These are phyloP conservation scores for Cherax destructor DNA, from an alignment of 1,140 invertebrate genomes.

Conservation along the genomic window DNA sequence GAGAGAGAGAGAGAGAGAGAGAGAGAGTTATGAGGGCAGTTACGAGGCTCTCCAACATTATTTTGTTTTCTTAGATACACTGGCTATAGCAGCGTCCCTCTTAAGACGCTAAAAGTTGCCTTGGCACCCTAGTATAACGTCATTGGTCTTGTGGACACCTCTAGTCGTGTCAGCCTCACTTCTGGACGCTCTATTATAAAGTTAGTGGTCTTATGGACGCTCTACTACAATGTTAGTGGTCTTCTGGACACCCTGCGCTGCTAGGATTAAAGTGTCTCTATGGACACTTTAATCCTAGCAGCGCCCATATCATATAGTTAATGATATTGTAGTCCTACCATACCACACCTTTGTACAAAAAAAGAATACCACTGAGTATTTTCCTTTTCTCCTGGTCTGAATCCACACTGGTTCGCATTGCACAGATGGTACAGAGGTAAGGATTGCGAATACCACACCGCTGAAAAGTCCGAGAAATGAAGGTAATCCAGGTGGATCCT, in stretches of 20 bases:
- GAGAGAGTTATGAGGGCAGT: background rate
- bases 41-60: background rate
- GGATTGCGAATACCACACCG: background rate
- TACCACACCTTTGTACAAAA: background rate
- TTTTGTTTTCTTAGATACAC: background rate
- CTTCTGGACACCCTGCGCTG: too few species aligned
- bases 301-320: too few species aligned
- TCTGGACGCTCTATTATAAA: too few species aligned
- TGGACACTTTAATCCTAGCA: too few species aligned
- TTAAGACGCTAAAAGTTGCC: background rate
- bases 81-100: background rate
- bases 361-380: background rate
- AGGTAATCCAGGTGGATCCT: conserved; percentile 23
- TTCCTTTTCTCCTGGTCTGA: background rate
- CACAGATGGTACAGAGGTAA: background rate
- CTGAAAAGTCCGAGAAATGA: conserved; percentile 36
- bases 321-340: too few species aligned
- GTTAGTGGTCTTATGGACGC: too few species aligned
- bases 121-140: too few species aligned
- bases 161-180: background rate
- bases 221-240: too few species aligned
- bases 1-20: too few species aligned
- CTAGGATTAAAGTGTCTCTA: too few species aligned
- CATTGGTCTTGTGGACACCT: background rate
- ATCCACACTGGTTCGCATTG: background rate